These are phyloP conservation scores for Heliconius melpomene DNA, from an alignment of 1,140 invertebrate species.

Conservation along the genomic window DNA sequence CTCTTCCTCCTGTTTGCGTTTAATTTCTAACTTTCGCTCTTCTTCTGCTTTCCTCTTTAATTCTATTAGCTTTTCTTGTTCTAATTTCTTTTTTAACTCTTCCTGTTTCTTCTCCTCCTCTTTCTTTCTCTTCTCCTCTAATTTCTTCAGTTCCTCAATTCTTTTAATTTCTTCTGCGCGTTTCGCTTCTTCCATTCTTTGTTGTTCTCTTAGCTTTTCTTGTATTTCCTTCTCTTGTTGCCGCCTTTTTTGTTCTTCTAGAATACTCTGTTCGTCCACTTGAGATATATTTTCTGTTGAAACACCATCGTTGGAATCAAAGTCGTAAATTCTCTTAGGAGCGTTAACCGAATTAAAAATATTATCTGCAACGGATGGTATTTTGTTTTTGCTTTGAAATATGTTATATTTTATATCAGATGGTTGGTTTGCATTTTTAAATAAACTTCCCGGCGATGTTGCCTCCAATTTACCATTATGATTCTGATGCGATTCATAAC, in stretches of 20 bases:
- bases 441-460: conserved; percentile 65
- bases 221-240: conserved; percentile 32
- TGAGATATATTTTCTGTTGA: conserved; percentile 34
- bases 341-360: conserved; percentile 59
- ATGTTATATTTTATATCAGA: conserved; percentile 54
- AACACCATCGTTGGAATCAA: conserved; percentile 52
- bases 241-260: conserved; percentile 45
- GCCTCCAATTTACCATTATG: conserved; percentile 47
- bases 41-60: conserved; percentile 61
- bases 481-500: conserved; percentile 36
- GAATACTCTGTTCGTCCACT: conserved; percentile 41
- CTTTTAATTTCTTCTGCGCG: conserved; percentile 48
- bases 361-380: conserved; percentile 56
- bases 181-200: conserved; percentile 44
- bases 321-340: conserved; percentile 57
- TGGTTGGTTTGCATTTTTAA: conserved; percentile 60
- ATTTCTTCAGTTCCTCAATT: conserved; percentile 53
- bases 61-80: conserved; percentile 67
- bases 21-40: background rate
- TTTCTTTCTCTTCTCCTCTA: conserved; percentile 62
- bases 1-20: conserved; percentile 53
- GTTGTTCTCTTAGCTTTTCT: conserved; percentile 35
- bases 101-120: conserved; percentile 70
- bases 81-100: conserved; percentile 67
- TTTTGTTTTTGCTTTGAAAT: conserved; percentile 71